phyloP scores from a whole-genome alignment of 2,797 vertebrate species.

The Peromyscus aztecus region DNA sequence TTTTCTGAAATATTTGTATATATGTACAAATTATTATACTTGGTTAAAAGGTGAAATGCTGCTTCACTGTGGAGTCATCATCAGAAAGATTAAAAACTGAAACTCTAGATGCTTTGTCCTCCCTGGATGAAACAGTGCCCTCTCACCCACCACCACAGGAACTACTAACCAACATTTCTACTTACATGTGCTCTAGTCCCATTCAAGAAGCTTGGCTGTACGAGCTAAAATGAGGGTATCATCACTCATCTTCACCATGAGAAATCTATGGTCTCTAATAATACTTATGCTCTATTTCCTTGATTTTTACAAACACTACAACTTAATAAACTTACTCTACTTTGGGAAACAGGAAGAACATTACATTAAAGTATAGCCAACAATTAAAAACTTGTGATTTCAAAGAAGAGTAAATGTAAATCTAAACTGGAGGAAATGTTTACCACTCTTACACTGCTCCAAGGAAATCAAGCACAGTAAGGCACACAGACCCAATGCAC shows the following conservation, averaged over 20 bases:
- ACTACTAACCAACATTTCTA: background rate
- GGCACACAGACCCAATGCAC: background rate
- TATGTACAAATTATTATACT: background rate
- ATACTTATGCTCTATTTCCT: background rate
- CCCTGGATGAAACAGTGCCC: background rate
- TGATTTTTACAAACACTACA: background rate
- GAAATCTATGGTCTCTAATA: background rate
- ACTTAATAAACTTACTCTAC: slow-evolving; percentile 1
- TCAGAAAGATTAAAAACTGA: slow-evolving; percentile 41
- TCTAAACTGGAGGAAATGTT: background rate
- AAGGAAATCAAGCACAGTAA: slow-evolving; percentile 19
- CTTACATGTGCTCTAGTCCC: slow-evolving; percentile 12
- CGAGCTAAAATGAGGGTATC: background rate
- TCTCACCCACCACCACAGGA: background rate
- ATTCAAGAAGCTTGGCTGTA: background rate
- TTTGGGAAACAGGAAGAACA: background rate
- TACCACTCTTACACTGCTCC: background rate
- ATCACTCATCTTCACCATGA: background rate
- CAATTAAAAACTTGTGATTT: slow-evolving; percentile 34
- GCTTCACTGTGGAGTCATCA: background rate
- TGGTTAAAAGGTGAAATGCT: slow-evolving; percentile 7
- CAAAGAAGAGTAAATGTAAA: slow-evolving; percentile 27
- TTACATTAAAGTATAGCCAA: slow-evolving; percentile 13
- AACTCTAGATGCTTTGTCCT: background rate
- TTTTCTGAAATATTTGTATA: slow-evolving; percentile 1